Base-by-base conservation (phyloP, 2,113 vertebrate genomes). In the Pelecanoides urinatrix region DNA sequence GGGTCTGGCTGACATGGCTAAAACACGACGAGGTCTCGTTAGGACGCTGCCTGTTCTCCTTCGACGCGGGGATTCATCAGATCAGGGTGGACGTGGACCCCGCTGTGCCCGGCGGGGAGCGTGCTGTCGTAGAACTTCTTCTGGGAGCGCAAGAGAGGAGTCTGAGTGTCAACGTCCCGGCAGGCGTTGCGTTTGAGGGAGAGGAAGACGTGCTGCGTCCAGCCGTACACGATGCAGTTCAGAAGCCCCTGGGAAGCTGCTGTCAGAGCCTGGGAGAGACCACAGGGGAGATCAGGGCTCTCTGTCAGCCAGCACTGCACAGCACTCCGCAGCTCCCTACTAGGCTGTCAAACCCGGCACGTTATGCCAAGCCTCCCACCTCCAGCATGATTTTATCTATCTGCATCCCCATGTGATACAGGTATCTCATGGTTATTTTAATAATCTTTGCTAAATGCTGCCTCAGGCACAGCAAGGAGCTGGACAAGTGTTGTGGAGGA, bases 221-320 rank as follows among this genome's bases (percentile, higher is more conserved):
- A 99, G 44, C 99, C 98, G 20, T 99, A 99, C 23, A 99, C 97
- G 49, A 98, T 81, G 83, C 98, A 99, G 98, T 99, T 99, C 86
- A 99, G 97, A 62, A 99, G 98, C 12, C 99, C 99, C 94, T 99
- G 99, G 42, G 99, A 99, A 72, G 98, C 98, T 7, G 99, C 98
- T 42, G 98, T 99, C 78, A 99, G 96, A 34, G 99, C 98, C 99
- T 99, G 94, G 40, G 87, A 91, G 92, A 95, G 81, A 97, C 16
- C 61, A 50, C 40, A 6, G 89, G 27, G 93, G 55, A 26, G 14
- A 34, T 81, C 4, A 76, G 85, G 36, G 74, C 56, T 55, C 17
- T 66, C 25, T 12, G 45, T 70, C 63, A 91, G 56, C 15, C 92
- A 53, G 74, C 92, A 9, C 30, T 5, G 42, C 77, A 10, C 38